These are phyloP conservation scores for Tauraco hartlaubi DNA, from an alignment of 2,797 vertebrate genomes.

Conservation along the genomic window DNA sequence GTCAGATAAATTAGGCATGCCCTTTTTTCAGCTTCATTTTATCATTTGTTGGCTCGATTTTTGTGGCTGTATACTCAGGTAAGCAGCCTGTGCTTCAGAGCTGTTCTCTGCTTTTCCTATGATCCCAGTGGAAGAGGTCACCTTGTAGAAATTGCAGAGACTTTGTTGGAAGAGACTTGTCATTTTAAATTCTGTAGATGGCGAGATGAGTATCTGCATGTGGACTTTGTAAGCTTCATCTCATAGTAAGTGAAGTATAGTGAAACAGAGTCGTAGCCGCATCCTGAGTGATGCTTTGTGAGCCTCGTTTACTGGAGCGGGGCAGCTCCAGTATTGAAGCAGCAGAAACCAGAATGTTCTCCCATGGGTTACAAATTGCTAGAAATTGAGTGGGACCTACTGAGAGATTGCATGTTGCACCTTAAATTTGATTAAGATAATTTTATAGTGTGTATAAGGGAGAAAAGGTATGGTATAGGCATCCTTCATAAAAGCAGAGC, in stretches of 20 bases:
- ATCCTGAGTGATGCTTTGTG: neutral
- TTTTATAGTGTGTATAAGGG: neutral
- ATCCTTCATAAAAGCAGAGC: neutral
- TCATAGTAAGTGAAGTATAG: neutral
- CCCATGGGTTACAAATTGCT: neutral
- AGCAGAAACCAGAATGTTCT: constrained; percentile 14
- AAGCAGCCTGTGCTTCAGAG: neutral
- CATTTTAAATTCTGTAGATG: neutral
- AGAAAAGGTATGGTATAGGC: neutral
- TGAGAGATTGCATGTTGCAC: neutral
- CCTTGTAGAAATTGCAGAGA: neutral
- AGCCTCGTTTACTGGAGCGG: neutral
- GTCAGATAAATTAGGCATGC: neutral
- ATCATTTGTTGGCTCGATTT: neutral
- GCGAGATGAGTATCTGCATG: neutral
- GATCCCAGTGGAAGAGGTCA: neutral
- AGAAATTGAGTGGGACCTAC: neutral
- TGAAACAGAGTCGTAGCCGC: neutral
- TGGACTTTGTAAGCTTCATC: neutral
- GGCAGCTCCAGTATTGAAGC: neutral
- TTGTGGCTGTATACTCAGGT: neutral
- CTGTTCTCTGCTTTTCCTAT: neutral
- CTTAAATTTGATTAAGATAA: neutral
- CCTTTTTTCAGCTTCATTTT: neutral
- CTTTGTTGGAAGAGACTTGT: neutral